Percentiles rank a stretch among this genome's conserved stretches.
Conservation (phyloP, 2,888 invertebrate genomes). For the Scaptomyza tumidula region DNA sequence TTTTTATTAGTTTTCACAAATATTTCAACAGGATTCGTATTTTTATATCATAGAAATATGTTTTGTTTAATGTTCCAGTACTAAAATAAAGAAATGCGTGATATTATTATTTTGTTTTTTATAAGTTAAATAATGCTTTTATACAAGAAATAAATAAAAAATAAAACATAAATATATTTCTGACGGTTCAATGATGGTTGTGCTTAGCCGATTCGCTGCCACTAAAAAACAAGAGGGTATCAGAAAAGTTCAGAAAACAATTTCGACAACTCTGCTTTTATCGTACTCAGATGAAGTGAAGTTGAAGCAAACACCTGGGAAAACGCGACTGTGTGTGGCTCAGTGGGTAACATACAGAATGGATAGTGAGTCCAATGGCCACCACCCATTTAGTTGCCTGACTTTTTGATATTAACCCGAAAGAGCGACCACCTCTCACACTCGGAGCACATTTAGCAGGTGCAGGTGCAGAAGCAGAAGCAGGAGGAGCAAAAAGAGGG, state of each 20-base stretch:
- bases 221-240: conserved; percentile 37
- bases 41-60: no score
- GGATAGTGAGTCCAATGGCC: conserved; percentile 21
- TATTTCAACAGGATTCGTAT: no score
- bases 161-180: not conserved
- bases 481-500: not conserved
- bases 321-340: conserved; percentile 45
- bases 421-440: conserved; percentile 12
- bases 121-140: no score
- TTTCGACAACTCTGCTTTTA: conserved; percentile 56
- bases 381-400: conserved; percentile 48
- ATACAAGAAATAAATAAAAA: no score
- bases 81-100: no score
- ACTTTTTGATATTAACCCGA: conserved; percentile 59
- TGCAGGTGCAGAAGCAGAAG: not conserved
- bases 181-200: not conserved
- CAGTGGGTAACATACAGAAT: conserved; percentile 18
- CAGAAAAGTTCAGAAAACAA: conserved; percentile 66
- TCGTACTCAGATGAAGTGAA: conserved; percentile 50
- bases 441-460: not conserved
- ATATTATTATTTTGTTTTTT: no score
- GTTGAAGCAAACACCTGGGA: conserved; percentile 69
- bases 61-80: no score
- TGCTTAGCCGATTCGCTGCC: not conserved
- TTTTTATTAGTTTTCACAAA: no score